Evolutionary conservation across 1,140 invertebrate species (phyloP), one percentile per base, ranked within the genome.

Genomic region (Dendrolimus punctatus): DNA sequence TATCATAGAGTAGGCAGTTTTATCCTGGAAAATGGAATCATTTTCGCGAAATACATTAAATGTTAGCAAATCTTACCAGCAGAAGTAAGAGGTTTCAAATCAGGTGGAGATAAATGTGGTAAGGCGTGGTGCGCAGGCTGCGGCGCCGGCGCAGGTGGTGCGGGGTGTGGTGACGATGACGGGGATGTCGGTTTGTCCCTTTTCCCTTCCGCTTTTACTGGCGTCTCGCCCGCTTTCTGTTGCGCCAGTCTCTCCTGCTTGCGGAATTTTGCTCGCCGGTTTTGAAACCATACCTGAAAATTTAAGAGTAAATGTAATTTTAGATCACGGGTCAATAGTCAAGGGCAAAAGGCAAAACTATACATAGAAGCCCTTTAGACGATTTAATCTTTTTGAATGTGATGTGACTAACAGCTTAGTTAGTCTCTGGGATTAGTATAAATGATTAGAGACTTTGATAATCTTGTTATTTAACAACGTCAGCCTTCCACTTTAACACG

Each of bases 211-310:
- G 76, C 83, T 62, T 81, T 84, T 40, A 81, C 80, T 2, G 76
- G 77, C 0, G 73, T 70, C 55, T 85, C 83, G 4, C 83, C 81
- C 38, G 90, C 89, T 66, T 95, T 95, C 73, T 95, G 94, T 68
- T 95, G 94, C 2, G 93, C 93, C 46, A 95, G 75, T 10, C 94
- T 87, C 83, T 98, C 96, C 74, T 98, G 96, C 86, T 98, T 98
- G 23, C 97, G 90, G 73, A 97, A 96, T 82, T 97, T 98, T 1
- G 96, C 96, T 42, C 96, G 88, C 46, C 96, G 87, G 75, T 97
- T 98, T 88, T 97, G 96, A 76, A 98, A 98, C 96, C 96, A 97
- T 0, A 98, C 96, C 95, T 98, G 88, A 7, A 90, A 89, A 58
- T 58, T 60, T 55, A 46, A 57, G 52, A 2, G 23, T 23, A 23